phyloP scores from a whole-genome alignment of 2,113 vertebrate genomes.

The Urocitellus parryii region DNA sequence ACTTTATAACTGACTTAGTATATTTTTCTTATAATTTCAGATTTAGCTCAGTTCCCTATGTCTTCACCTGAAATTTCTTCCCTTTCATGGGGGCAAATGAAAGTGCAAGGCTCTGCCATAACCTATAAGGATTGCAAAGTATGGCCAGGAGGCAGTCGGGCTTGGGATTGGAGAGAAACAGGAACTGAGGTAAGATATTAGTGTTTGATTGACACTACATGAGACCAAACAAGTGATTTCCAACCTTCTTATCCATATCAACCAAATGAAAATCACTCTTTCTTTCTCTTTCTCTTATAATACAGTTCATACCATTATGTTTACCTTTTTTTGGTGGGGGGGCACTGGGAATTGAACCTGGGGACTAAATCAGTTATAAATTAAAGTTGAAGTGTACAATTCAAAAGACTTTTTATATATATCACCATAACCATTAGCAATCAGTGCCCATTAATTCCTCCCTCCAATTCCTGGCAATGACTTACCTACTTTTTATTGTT shows the following conservation, averaged over 20 bases:
- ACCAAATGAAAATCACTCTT: neutral
- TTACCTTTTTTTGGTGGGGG: neutral
- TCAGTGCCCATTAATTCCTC: neutral
- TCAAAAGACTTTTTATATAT: neutral
- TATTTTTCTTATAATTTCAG: constrained; percentile 82
- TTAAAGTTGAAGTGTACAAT: neutral
- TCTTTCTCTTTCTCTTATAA: neutral
- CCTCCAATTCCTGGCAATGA: neutral
- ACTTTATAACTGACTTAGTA: neutral
- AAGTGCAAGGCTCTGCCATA: constrained; percentile 92
- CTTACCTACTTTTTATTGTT: constrained; percentile 24
- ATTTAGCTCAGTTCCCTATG: constrained; percentile 85
- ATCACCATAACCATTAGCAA: neutral
- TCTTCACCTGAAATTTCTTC: constrained; percentile 95
- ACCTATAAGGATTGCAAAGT: constrained; percentile 98
- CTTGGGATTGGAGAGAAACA: constrained; percentile 98
- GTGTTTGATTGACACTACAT: constrained; percentile 42
- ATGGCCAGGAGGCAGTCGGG: constrained; percentile 96
- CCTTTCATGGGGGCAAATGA: constrained; percentile 97
- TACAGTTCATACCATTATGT: neutral
- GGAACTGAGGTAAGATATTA: constrained; percentile 93
- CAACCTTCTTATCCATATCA: neutral
- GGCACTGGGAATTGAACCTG: neutral
- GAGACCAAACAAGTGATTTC: constrained; percentile 3
- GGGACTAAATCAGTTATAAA: too few relatives aligned